Base-by-base conservation (phyloP, 2,888 invertebrate genomes). In the Orchesella flavescens region DNA sequence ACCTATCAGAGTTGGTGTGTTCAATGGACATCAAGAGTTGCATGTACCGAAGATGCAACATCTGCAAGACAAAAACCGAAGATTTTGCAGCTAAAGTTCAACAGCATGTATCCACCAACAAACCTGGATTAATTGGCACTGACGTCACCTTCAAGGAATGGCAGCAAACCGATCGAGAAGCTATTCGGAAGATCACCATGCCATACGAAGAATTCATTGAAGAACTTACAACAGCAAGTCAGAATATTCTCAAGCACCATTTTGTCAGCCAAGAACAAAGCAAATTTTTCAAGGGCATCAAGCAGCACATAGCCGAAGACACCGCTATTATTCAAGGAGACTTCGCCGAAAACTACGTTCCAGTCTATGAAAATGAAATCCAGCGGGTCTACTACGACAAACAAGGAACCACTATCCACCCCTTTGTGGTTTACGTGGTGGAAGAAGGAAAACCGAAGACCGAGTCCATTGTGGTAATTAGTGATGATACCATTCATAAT, bases 271-370 rank as follows among this genome's bases (percentile, higher is more conserved):
- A 34, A 34, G 34, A 34, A 34, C n/a, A n/a, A 55, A 19, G 17
- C 46, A 73, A 34, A n/a, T 24, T 21, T 15, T 71, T 49, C 24
- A 71, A 71, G 17, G 1, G 15, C n/a, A 13, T 21, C 9, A 71
- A 55, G 21, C 1, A 24, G 23, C 19, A 63, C 34, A 17, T 80
- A 2, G 44, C 19, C 3, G 46, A 46, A 21, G 46, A 44, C 21
- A 46, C 21, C 34, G 59, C 61, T 10, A 23, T 76, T 19, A 46
- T 83, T 15, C 43, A 57, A 43, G 61, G 55, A 19, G 82, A 82
- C 19, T 82, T 82, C 46, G 46, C 76, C 0, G 82, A 82, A 69
- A 82, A 82, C 34, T 82, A 82, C 53, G 21, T 23, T 21, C 71
- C 55, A 0, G 3, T 59, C 7, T 24, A 66, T 21, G 59, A 57